phyloP scores from a whole-genome alignment of 2,113 vertebrate genomes.

The rat (Rattus norvegicus) region GRCr8 NC_086035.1:34074001-34074500 shows the following conservation, averaged over 20 bases:
- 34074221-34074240: neutral
- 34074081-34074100: neutral
- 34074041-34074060: neutral
- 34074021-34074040: neutral
- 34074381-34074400: constrained; percentile 38
- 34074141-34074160: neutral
- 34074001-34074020: neutral
- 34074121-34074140: neutral
- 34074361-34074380: neutral
- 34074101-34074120: accelerated
- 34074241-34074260: neutral
- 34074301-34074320: neutral
- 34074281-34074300: neutral
- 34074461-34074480: neutral
- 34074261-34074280: neutral
- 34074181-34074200: neutral
- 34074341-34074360: constrained; percentile 11
- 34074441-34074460: neutral
- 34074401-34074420: neutral
- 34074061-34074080: neutral
- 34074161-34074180: neutral
- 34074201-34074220: neutral
- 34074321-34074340: constrained; percentile 34
- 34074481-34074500: neutral
- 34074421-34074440: neutral